Percentiles rank a stretch among this genome's conserved stretches.
These are phyloP conservation scores for Microcebus ravelobensis DNA, from an alignment of 2,113 vertebrate species.

Conservation along the genomic window DNA sequence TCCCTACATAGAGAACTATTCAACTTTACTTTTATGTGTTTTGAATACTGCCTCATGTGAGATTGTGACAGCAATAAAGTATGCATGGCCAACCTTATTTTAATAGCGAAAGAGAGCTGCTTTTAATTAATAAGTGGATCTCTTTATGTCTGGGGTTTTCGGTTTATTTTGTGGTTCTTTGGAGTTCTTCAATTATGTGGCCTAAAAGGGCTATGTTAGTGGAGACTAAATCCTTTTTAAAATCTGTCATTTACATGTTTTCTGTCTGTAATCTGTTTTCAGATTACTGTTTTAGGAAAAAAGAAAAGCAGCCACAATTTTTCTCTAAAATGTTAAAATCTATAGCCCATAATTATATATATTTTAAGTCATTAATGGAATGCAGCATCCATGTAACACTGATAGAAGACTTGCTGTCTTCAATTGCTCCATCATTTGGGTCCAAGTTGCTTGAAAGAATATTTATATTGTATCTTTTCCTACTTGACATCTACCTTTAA, in stretches of 20 bases:
- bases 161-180: slow-evolving; percentile 77
- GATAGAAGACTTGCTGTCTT: not conserved
- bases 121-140: slow-evolving; percentile 75
- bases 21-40: slow-evolving; percentile 77
- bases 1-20: slow-evolving; percentile 73
- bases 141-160: slow-evolving; percentile 76
- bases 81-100: slow-evolving; percentile 66
- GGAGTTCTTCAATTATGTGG: slow-evolving; percentile 79
- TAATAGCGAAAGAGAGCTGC: slow-evolving; percentile 66
- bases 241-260: slow-evolving; percentile 74
- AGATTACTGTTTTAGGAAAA: slow-evolving; percentile 45
- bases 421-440: not conserved
- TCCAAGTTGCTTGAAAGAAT: not conserved
- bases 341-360: not conserved
- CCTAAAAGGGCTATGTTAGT: slow-evolving; percentile 70
- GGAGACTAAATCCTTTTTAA: slow-evolving; percentile 69
- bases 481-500: not conserved
- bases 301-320: not conserved
- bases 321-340: slow-evolving; percentile 43
- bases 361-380: not conserved
- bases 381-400: not conserved
- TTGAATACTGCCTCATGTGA: slow-evolving; percentile 74
- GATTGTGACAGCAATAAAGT: slow-evolving; percentile 58
- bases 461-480: not conserved
- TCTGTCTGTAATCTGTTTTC: slow-evolving; percentile 68